Evolutionary conservation across 1,140 invertebrate species (phyloP), one percentile per base, ranked within the genome.

Genomic region (Tyrophagus putrescentiae): DNA sequence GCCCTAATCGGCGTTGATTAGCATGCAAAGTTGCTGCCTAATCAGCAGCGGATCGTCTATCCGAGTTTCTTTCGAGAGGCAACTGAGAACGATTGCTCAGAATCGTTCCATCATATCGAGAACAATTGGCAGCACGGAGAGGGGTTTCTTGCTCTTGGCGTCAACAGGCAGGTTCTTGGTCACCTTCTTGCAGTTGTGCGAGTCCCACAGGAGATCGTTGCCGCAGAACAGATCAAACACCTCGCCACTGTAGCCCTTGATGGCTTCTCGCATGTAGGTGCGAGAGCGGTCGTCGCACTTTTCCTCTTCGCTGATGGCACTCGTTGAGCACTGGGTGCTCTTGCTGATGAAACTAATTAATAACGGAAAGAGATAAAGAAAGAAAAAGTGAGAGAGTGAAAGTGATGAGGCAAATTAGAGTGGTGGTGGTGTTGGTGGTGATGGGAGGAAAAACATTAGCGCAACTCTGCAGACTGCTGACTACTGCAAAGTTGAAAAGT

Each of bases 171-270:
- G 44, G 41, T 61, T 32, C 1, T 32, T 58, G 3, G 32, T 53
- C 7, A 61, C 21, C 21, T 61, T 53, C 4, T 61, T 25, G 29
- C 60, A 61, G 13, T 61, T 61, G 1, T 25, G 11, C 3, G 60
- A 58, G 21, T 50, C 60, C 60, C 60, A 61, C n/a, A 25, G 28
- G 23, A 61, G 33, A 32, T 61, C 60, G 21, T 53, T 60, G 16
- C 44, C 60, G 56, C 60, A 61, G 39, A 61, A 61, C 21, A 61
- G 31, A 53, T 61, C 60, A 32, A 61, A 56, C 6, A 61, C 32
- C 25, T 61, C 60, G 39, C 60, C 60, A 6, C 29, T 21, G 18
- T 54, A 36, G 18, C 44, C 29, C 16, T 32, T 52, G 21, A 61
- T 61, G 11, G 60, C 60, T 61, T 54, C 28, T 4, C 28, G 23